Conservation (phyloP, 30 jellyfish, hydroid and myxozoan genomes). For the Sanderia malayensis region DNA sequence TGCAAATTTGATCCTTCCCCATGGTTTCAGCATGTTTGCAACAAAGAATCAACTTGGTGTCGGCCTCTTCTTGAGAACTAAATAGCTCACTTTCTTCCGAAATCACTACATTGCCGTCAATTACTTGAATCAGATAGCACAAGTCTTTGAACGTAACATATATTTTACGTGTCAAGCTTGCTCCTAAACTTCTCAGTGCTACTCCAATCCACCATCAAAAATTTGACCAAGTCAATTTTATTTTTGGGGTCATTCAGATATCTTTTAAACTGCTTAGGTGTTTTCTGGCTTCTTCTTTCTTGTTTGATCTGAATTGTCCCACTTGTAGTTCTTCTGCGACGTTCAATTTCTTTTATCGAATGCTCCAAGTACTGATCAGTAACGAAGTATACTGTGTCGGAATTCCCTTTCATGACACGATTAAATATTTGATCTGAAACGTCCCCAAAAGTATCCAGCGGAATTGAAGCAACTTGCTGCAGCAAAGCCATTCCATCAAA, state of each 20-base stretch:
- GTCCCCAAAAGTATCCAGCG: conserved; percentile 47
- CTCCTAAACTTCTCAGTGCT: neutral
- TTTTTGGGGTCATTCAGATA: conserved; percentile 18
- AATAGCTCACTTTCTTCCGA: conserved; percentile 13
- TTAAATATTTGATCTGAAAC: conserved; percentile 20
- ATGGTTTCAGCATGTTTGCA: conserved; percentile 47
- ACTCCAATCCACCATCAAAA: conserved; percentile 41
- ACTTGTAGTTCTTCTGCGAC: conserved; percentile 7
- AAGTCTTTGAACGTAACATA: conserved; percentile 19
- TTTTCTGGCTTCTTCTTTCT: conserved; percentile 30
- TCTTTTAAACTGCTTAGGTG: conserved; percentile 46
- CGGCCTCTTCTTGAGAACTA: conserved; percentile 48
- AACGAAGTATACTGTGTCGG: conserved; percentile 19
- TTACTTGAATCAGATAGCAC: neutral
- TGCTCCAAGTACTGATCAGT: conserved; percentile 29
- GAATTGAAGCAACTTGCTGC: conserved; percentile 29
- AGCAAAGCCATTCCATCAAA: conserved; percentile 44
- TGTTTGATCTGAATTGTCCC: conserved; percentile 3
- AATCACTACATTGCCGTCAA: conserved; percentile 1
- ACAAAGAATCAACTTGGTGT: conserved; percentile 41
- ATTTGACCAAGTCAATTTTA: conserved; percentile 11
- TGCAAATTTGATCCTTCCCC: conserved; percentile 34
- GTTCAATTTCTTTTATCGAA: neutral
- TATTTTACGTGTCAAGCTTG: conserved; percentile 1
- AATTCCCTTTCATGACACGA: conserved; percentile 15